Evolutionary conservation across 2,797 vertebrate genomes (phyloP), one percentile per base, ranked within the genome.

Genomic region (Leontopithecus rosalia): DNA sequence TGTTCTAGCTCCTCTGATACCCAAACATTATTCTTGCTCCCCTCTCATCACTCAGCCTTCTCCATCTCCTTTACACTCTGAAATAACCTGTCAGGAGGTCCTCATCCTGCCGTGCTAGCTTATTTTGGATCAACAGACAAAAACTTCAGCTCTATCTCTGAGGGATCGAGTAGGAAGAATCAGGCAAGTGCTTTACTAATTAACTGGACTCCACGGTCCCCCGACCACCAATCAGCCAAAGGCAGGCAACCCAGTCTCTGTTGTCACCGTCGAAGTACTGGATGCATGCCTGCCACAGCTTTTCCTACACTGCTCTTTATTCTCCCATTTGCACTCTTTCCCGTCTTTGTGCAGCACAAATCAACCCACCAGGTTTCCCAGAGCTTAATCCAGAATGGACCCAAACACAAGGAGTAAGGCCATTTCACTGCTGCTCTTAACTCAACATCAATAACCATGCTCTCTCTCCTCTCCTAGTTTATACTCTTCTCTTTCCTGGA

Each of bases 381-480:
- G 14, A 82, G 41, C 50, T 43, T 24, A 70, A 22, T 52, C 30
- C 24, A 55, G 33, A 61, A 43, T 14, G 3, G 46, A 75, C 9
- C 28, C 46, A 46, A 41, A 24, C 28, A 9, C 6, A 19, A 10
- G 15, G n/a, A 20, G 1, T n/a, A 14, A 82, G 28, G 15, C 36
- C 64, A 57, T 15, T 28, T 50, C 43, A 11, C 67, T 28, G 19
- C 36, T 14, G 30, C 19, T 80, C 33, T 55, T 46, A 50, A 77
- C 50, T 70, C 39, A 24, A 12, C 3, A 20, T 50, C 13, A 9
- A 1, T 7, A 2, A 39, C 67, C 6, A 15, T 0, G 33, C 15
- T 39, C 7, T 41, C 43, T 41, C 39, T 64, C 28, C n/a, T 82
- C 50, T 26, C 55, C 24, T 33, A 43, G n/a, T 30, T 30, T 0